Conservation (phyloP, 2,888 invertebrate species). For the Tenthredo distinguenda region DNA sequence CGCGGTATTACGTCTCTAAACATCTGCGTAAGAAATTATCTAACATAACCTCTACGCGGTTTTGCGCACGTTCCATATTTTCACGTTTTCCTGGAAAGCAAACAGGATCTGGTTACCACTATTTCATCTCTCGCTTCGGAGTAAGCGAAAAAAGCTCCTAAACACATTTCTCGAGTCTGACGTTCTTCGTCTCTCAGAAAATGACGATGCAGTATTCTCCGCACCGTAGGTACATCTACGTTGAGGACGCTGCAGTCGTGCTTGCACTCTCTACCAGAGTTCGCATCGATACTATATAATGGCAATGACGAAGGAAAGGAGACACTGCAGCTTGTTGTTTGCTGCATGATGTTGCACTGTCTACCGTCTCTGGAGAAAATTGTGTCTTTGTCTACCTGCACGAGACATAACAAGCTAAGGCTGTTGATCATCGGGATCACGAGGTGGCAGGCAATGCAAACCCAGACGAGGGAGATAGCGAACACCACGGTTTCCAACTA, state of each 20-base stretch:
- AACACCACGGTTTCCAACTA: constrained; percentile 23
- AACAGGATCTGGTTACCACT: not conserved
- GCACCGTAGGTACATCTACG: not conserved
- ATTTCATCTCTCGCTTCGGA: not conserved
- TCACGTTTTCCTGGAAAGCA: not conserved
- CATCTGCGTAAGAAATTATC: not conserved
- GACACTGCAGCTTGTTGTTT: not conserved
- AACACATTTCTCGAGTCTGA: not conserved
- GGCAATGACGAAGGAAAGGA: not conserved
- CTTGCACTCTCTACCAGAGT: not conserved
- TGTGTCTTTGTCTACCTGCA: constrained; percentile 25
- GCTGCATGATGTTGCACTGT: not conserved
- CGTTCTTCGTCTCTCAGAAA: not conserved
- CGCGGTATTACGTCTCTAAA: not conserved
- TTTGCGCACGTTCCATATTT: not conserved
- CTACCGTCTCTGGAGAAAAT: not conserved
- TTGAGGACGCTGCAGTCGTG: not conserved
- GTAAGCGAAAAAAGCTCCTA: not conserved
- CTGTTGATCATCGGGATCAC: constrained; percentile 31
- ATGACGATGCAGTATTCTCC: not conserved
- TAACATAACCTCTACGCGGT: not conserved
- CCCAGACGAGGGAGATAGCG: constrained; percentile 23
- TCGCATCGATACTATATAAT: not conserved
- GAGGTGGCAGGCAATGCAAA: constrained; percentile 9
- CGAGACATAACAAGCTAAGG: constrained; percentile 27